Conservation (phyloP, 2,888 invertebrate genomes). For the Chaetogeoica ovagalla region DNA sequence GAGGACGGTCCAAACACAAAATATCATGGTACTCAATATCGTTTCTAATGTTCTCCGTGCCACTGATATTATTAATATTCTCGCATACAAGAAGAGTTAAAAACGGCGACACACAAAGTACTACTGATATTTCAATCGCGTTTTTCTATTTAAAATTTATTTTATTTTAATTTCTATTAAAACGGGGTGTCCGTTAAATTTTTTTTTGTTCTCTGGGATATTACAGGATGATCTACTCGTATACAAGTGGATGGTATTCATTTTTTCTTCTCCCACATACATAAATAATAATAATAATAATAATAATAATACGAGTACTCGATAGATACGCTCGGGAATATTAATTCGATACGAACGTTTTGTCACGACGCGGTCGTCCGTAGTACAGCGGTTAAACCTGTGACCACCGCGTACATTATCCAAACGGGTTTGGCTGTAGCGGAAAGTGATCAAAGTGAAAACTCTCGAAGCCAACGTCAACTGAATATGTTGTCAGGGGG, state of each 20-base stretch:
- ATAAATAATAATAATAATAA: background rate
- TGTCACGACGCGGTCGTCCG: slow-evolving; percentile 15
- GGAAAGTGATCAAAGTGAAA: slow-evolving; percentile 49
- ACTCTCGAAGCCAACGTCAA: slow-evolving; percentile 44
- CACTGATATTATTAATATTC: no score
- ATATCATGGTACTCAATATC: no score
- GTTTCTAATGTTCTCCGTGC: no score
- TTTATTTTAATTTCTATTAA: no score
- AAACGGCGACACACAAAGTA: no score
- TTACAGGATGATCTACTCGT: no score
- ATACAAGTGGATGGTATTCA: background rate
- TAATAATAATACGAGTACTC: background rate
- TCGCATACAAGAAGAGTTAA: no score
- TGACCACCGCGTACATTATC: slow-evolving; percentile 6
- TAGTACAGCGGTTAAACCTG: slow-evolving; percentile 27
- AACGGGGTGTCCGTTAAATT: no score
- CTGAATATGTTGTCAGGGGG: background rate
- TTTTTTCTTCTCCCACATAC: background rate
- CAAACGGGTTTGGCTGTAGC: slow-evolving; percentile 34
- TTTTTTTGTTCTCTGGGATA: no score
- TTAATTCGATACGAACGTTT: slow-evolving; percentile 25
- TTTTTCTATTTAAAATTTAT: no score
- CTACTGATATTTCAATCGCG: no score
- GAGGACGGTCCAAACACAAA: no score
- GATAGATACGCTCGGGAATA: slow-evolving; percentile 1